Evolutionary conservation across 2,888 invertebrate species (phyloP), one percentile per base, ranked within the genome.

Genomic region (Pristionchus japonicus): DNA sequence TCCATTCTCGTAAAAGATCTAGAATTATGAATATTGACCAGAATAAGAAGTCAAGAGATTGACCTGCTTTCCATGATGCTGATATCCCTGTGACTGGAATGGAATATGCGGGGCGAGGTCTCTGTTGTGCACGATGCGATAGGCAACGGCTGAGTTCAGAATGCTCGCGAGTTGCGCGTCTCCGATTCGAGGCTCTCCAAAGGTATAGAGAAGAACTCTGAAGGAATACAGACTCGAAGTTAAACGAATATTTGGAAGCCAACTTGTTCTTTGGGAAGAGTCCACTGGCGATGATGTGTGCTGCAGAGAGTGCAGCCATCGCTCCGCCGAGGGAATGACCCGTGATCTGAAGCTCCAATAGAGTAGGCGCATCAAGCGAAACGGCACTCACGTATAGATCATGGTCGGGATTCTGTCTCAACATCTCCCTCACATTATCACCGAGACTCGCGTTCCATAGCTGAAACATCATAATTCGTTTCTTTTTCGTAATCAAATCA

Each of bases 251-350:
- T 3, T 27, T 27, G 9, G 6, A 4, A 27, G 2, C 47, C 0
- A 27, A 82, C 82, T n/a, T 82, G 17, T 57, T 37, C 17, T 23
- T 27, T 9, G 61, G 85, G 4, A 61, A 7, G 9, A 85, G 9
- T 57, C 34, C 34, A 15, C 49, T 34, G 13, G 31, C 34, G 37
- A 47, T 89, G 34, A 92, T 89, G 86, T 90, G 90, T 0, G 86
- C 87, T 31, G 92, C 92, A 52, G 91, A 90, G 11, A 92, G 52
- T 1, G 91, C 90, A 17, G 92, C 92, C 90, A 92, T 89, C 0
- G 92, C 87, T 34, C 92, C 92, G 37, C 92, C 92, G 64, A 92
- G 88, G 34, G 92, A 92, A 87, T 92, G 92, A 17, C 92, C 92
- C 40, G 91, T 92, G 27, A 91, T 86, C 88, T 89, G 67, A 67